These are phyloP conservation scores for Papilio demoleus DNA, from an alignment of 2,888 invertebrate species.

Conservation along the genomic window DNA sequence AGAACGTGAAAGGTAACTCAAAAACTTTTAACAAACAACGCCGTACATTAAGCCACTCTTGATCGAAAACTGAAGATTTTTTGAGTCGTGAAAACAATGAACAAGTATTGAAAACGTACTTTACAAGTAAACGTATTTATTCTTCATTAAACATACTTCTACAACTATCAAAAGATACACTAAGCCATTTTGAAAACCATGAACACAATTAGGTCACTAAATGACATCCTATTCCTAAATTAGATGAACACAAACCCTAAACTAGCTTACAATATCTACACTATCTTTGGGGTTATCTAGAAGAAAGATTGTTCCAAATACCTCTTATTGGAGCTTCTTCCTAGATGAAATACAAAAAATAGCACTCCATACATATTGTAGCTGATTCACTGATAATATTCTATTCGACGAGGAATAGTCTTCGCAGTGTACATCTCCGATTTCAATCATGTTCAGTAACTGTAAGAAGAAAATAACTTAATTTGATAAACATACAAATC, in stretches of 20 bases:
- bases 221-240: slow-evolving; percentile 48
- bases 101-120: slow-evolving; percentile 42
- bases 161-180: slow-evolving; percentile 13
- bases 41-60: slow-evolving; percentile 78
- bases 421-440: neutral
- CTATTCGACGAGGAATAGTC: slow-evolving; percentile 23
- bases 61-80: slow-evolving; percentile 44
- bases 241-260: slow-evolving; percentile 51
- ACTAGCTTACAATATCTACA: slow-evolving; percentile 55
- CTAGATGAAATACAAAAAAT: slow-evolving; percentile 16
- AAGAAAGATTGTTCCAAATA: slow-evolving; percentile 45
- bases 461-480: slow-evolving; percentile 48
- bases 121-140: neutral
- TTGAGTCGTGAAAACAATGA: slow-evolving; percentile 44
- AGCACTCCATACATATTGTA: slow-evolving; percentile 15
- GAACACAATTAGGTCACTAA: slow-evolving; percentile 37
- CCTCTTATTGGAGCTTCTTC: slow-evolving; percentile 53
- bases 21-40: slow-evolving; percentile 64
- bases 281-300: slow-evolving; percentile 67
- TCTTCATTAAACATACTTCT: slow-evolving; percentile 10
- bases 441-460: slow-evolving; percentile 23
- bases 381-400: neutral
- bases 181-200: slow-evolving; percentile 19
- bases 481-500: slow-evolving; percentile 26
- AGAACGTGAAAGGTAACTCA: slow-evolving; percentile 59